Evolutionary conservation across 2,888 invertebrate genomes (phyloP), one percentile per base, ranked within the genome.

Genomic region (Rambutsinella grinnellia): DNA sequence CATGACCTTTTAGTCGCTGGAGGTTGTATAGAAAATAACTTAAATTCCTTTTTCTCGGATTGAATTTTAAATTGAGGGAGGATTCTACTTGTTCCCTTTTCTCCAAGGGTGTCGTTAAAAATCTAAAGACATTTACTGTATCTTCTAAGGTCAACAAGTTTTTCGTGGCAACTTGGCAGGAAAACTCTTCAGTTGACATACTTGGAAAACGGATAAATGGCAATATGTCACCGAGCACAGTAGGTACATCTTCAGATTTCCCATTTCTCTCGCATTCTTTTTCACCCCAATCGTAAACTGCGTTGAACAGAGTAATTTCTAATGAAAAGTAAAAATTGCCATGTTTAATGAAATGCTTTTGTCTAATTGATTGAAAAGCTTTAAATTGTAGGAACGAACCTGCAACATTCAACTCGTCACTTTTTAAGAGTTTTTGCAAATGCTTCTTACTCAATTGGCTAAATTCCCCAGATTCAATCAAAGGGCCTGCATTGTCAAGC

Each of bases 21-120:
- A 82, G 65, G 27, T 80, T 76, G 57, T 82, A 82, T 6, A 80
- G 70, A 68, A 79, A 82, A 47, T 79, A 79, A 70, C 80, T 82
- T 36, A 79, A 28, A 44, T 78, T 72, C 46, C 81, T 63, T 26
- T 72, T 71, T 26, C 75, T 71, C 2, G 80, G 79, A 36, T 79
- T 80, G 46, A 79, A 82, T 70, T 80, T 78, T 17, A 81, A 60
- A 44, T 80, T 78, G 13, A 76, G 58, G 13, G 60, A 57, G n/a
- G 72, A 51, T 21, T 78, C 78, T 5, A 76, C 66, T 21, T 79
- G 76, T 51, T 78, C 77, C 51, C 79, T 44, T 44, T 78, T 79
- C 51, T 76, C 76, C 8, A 67, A 71, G 2, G 81, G 81, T 3
- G 81, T 81, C 21, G 80, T 80, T 53, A 81, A 61, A 69, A 78